Percentiles rank a stretch among this genome's conserved stretches.
These are phyloP conservation scores for Percopsis transmontana DNA, from an alignment of 2,113 vertebrate genomes.

Conservation along the genomic window DNA sequence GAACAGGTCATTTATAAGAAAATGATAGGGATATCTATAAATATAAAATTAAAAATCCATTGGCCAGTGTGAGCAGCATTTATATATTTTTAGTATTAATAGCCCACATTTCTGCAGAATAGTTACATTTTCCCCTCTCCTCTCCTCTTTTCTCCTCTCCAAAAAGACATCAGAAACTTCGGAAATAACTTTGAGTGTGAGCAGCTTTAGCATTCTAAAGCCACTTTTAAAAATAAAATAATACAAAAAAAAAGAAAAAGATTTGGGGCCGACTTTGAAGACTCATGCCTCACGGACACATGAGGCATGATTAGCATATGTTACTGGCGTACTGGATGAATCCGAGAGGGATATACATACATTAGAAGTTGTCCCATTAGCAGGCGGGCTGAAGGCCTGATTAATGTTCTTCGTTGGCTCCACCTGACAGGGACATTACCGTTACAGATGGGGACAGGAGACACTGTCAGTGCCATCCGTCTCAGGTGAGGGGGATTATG, in stretches of 20 bases:
- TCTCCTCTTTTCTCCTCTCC: background rate
- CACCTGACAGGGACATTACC: conserved; percentile 74
- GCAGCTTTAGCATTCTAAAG: conserved; percentile 30
- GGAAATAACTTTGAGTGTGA: conserved; percentile 19
- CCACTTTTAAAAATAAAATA: conserved; percentile 9
- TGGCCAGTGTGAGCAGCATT: background rate
- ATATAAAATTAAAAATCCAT: background rate
- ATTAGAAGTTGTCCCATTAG: conserved; percentile 72
- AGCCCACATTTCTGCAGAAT: background rate
- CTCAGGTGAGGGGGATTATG: conserved; percentile 56
- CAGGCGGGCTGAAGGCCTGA: conserved; percentile 54
- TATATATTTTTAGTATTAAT: background rate
- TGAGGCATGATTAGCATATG: conserved; percentile 68
- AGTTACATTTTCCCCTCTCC: conserved; percentile 2
- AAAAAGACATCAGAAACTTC: conserved; percentile 22
- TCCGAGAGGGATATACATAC: conserved; percentile 63
- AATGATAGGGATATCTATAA: background rate
- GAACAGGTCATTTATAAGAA: background rate
- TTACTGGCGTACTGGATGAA: conserved; percentile 51
- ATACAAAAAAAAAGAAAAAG: conserved; percentile 42
- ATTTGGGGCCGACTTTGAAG: conserved; percentile 68
- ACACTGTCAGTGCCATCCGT: conserved; percentile 68
- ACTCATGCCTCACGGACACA: conserved; percentile 50
- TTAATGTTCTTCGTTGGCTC: conserved; percentile 68
- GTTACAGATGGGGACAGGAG: conserved; percentile 77